These are phyloP conservation scores for Seriola rivoliana DNA, from an alignment of 2,113 vertebrate genomes.

Conservation along the genomic window DNA sequence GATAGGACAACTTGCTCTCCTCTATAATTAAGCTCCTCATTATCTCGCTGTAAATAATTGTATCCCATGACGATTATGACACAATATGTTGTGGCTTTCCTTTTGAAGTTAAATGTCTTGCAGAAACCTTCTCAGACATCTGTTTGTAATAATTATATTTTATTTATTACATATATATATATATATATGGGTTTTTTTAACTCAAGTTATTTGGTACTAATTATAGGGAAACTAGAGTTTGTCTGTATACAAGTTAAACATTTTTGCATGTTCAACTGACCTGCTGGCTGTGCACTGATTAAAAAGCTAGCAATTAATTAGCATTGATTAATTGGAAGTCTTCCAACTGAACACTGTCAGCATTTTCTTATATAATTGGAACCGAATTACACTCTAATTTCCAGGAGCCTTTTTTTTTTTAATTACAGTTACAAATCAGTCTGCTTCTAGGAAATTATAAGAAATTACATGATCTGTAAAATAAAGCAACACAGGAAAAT, in stretches of 20 bases:
- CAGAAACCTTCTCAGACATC: conserved; percentile 23
- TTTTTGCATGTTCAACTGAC: not conserved
- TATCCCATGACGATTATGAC: conserved; percentile 45
- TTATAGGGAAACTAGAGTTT: not conserved
- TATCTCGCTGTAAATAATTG: conserved; percentile 60
- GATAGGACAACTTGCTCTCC: conserved; percentile 35
- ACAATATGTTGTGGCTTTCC: not conserved
- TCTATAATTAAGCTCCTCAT: conserved; percentile 58
- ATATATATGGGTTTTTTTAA: too few species aligned
- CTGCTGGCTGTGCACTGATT: not conserved
- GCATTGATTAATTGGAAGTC: not conserved
- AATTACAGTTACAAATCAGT: not conserved
- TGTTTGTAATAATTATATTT: not conserved
- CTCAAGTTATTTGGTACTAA: too few species aligned
- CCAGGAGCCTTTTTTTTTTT: not conserved
- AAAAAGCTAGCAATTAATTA: not conserved
- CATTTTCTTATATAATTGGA: conserved; percentile 1
- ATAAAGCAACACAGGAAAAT: conserved; percentile 3
- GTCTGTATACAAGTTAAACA: not conserved
- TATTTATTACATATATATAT: too few species aligned
- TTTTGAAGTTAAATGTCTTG: conserved; percentile 15
- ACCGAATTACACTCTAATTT: conserved; percentile 14
- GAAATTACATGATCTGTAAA: not conserved
- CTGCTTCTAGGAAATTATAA: not conserved
- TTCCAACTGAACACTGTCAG: not conserved